A percentile compares a stretch with the other conserved stretches of the same genome.
These are phyloP conservation scores for Anniella stebbinsi DNA, from an alignment of 2,797 vertebrate genomes.

Conservation along the genomic window DNA sequence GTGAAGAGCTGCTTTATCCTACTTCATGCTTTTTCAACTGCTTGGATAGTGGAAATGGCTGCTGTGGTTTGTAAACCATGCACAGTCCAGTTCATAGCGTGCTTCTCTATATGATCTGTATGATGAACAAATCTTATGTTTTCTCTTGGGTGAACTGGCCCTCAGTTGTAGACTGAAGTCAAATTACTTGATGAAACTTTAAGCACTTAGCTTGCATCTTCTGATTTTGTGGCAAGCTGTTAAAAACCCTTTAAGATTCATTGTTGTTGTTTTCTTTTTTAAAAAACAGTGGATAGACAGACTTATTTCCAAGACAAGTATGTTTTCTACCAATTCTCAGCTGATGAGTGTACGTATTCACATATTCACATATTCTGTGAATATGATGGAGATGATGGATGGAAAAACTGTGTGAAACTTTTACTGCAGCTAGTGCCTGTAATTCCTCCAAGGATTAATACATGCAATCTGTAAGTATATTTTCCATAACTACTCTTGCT, in stretches of 20 bases:
- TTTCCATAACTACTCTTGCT: not conserved
- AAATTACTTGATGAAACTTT: not conserved
- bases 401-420: conserved; percentile 92
- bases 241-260: not conserved
- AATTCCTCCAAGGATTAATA: conserved; percentile 85
- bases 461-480: conserved; percentile 90
- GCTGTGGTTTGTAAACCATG: not conserved
- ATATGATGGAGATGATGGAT: conserved; percentile 91
- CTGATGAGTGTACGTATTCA: conserved; percentile 90
- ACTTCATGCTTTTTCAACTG: not conserved
- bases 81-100: not conserved
- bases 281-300: conserved; percentile 92
- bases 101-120: not conserved
- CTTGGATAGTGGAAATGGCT: not conserved
- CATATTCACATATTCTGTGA: conserved; percentile 84
- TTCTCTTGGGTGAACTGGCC: not conserved
- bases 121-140: not conserved
- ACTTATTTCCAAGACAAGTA: conserved; percentile 93
- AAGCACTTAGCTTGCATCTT: not conserved
- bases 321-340: conserved; percentile 97
- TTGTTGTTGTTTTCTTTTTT: conserved; percentile 42
- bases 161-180: not conserved
- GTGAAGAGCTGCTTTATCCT: not conserved
- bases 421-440: conserved; percentile 91
- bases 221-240: not conserved